Evolutionary conservation across 2,888 invertebrate genomes (phyloP), one percentile per base, ranked within the genome.

Genomic region (Allolobophora icterica): DNA sequence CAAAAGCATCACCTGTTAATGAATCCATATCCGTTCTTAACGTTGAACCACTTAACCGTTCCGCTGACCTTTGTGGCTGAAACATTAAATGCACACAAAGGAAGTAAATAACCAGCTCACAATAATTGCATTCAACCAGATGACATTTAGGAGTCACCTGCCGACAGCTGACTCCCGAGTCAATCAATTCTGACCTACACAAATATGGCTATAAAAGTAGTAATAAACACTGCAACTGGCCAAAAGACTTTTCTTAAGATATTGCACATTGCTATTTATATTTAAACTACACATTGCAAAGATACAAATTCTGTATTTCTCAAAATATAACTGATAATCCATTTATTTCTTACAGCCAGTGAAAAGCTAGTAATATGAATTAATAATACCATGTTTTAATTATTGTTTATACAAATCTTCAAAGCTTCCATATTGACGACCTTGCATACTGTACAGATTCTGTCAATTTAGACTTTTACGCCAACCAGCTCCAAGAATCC

Each of bases 41-140:
- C 96, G 93, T 96, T 96, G 94, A 96, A 96, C 99, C 99, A 99
- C 96, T 99, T 99, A 93, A 99, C 99, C 95, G 98, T 98, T 96
- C 99, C 99, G 96, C 97, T 97, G 96, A 99, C 98, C 91, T 94
- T 94, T 45, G 92, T 93, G 42, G 94, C 95, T 94, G 92, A 84
- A 93, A 92, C n/a, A 45, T 84, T 38, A 87, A 87, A 71, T 71
- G 71, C n/a, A 71, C 5, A 71, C 24, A 17, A 71, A 71, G 8
- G 30, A 71, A 2, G 24, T 52, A 21, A 19, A 6, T 24, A 52
- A 52, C 52, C 52, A 24, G 52, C 52, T 21, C 52, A 52, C 21
- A 21, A 71, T n/a, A 4, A 71, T 71, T 71, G 30, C 71, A 71
- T 71, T 71, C 71, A 30, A 71, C 71, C 13, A 71, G 71, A 8